A percentile compares a stretch with the other conserved stretches of the same genome.
These are phyloP conservation scores for Babylonia areolata DNA, from an alignment of 1,140 invertebrate species.

Conservation along the genomic window DNA sequence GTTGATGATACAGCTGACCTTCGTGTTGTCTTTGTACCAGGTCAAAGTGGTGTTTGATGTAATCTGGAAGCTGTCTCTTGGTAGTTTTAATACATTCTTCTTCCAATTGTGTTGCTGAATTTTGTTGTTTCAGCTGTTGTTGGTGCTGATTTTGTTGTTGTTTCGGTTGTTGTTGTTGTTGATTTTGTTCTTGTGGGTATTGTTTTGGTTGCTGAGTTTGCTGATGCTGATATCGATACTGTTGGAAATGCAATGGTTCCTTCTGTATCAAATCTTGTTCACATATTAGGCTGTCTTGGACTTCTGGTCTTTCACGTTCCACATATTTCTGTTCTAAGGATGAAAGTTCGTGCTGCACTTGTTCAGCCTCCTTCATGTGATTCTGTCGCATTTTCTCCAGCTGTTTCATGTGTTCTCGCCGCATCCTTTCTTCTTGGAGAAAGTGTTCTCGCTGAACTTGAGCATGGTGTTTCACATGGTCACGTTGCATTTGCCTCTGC, in stretches of 20 bases:
- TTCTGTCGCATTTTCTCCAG: background rate
- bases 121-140: background rate
- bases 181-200: background rate
- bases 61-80: slow-evolving; percentile 36
- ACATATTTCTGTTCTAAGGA: slow-evolving; percentile 44
- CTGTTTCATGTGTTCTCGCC: background rate
- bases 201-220: too few species aligned
- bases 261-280: background rate
- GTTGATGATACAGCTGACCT: background rate
- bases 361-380: background rate
- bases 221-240: slow-evolving; percentile 24
- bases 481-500: background rate
- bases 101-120: background rate
- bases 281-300: background rate
- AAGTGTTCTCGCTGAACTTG: background rate
- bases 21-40: slow-evolving; percentile 13
- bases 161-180: background rate
- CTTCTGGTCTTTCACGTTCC: slow-evolving; percentile 2
- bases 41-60: slow-evolving; percentile 1
- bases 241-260: background rate
- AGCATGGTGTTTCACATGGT: background rate
- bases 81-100: background rate
- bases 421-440: background rate
- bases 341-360: background rate
- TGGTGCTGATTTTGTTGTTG: background rate